Evolutionary conservation across 2,113 vertebrate species (phyloP).

Genomic region (Labeo catla): DNA sequence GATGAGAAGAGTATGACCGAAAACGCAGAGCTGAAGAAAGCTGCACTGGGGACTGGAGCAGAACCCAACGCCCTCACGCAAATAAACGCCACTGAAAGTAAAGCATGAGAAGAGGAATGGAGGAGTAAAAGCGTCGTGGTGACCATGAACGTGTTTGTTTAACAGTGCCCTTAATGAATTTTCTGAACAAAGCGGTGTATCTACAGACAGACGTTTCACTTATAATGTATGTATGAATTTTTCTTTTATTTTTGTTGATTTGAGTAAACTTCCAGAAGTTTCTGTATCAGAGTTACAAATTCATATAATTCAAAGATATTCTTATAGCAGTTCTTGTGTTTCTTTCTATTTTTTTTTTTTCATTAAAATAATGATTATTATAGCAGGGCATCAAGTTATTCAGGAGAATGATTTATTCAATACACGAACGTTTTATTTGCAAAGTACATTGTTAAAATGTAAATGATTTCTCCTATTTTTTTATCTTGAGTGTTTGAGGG

Average conservation of each 20-base stretch:
- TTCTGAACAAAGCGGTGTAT: conserved; percentile 45
- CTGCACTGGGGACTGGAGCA: conserved; percentile 81
- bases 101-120: conserved; percentile 81
- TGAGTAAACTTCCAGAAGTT: conserved; percentile 40
- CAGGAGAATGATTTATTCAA: conserved; percentile 63
- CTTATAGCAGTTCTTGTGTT: background rate
- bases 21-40: conserved; percentile 81
- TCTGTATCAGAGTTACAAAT: conserved; percentile 18
- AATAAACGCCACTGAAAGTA: conserved; percentile 86
- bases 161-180: conserved; percentile 55
- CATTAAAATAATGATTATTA: conserved; percentile 13
- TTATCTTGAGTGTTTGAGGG: conserved; percentile 59
- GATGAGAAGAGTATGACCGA: conserved; percentile 82
- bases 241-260: conserved; percentile 1
- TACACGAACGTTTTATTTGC: conserved; percentile 68
- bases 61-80: conserved; percentile 90
- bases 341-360: background rate
- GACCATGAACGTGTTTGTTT: conserved; percentile 47
- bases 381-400: conserved; percentile 57
- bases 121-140: conserved; percentile 56
- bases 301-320: background rate
- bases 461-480: conserved; percentile 57
- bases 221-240: conserved; percentile 37
- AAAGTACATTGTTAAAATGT: conserved; percentile 68
- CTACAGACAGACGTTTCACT: conserved; percentile 38